Evolutionary conservation across 2,888 invertebrate genomes (phyloP).

Genomic region (Chrysina gloriosa): DNA sequence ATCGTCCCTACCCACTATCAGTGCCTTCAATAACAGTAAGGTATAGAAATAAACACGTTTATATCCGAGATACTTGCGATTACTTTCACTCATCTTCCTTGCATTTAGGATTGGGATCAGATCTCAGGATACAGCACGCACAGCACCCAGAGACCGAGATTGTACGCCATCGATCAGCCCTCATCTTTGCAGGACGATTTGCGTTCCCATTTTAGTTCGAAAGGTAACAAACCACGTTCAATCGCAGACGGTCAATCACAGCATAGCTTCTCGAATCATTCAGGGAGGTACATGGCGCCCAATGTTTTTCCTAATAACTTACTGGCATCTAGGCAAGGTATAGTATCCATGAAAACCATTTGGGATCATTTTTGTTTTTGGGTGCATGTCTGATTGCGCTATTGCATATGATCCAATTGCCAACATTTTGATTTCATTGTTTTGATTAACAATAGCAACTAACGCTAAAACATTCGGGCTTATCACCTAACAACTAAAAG

Average conservation of each 20-base stretch:
- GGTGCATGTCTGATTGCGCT: no score
- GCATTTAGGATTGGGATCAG: conserved; percentile 80
- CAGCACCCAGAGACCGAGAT: conserved; percentile 88
- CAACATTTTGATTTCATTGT: no score
- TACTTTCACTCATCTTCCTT: not conserved
- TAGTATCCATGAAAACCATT: not conserved
- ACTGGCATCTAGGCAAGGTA: conserved; percentile 78
- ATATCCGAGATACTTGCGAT: not conserved
- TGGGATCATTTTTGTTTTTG: not conserved
- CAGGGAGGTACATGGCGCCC: conserved; percentile 78
- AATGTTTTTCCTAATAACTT: conserved; percentile 78
- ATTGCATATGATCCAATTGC: no score
- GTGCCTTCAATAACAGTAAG: conserved; percentile 86
- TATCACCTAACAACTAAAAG: no score
- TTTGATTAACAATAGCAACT: no score
- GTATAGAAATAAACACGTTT: conserved; percentile 61
- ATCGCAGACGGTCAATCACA: conserved; percentile 91
- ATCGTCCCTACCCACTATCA: conserved; percentile 84
- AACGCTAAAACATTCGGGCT: no score
- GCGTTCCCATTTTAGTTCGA: conserved; percentile 78
- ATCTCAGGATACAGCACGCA: conserved; percentile 92
- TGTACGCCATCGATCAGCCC: conserved; percentile 78
- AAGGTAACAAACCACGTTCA: conserved; percentile 74
- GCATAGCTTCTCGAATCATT: conserved; percentile 87
- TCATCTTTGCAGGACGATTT: conserved; percentile 78